Percentiles rank a stretch among this genome's conserved stretches.
Evolutionary conservation across 2,113 vertebrate genomes (phyloP).

Genomic region (Alethe diademata): DNA sequence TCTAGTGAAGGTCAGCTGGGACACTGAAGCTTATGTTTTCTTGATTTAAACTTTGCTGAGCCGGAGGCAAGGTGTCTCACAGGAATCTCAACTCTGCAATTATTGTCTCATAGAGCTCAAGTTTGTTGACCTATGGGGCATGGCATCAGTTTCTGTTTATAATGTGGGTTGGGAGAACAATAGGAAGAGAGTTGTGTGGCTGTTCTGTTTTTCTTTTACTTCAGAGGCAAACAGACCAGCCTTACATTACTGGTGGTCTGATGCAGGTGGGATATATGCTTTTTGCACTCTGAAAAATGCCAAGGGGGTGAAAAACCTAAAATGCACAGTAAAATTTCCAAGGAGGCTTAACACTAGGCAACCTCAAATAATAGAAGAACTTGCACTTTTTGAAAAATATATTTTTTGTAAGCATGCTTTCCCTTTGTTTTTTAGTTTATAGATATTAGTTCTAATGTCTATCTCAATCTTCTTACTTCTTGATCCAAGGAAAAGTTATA

Average conservation of each 20-base stretch:
- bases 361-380: background rate
- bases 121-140: conserved; percentile 49
- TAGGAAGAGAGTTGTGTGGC: background rate
- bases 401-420: background rate
- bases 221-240: background rate
- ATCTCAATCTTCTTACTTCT: background rate
- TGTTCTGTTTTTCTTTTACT: background rate
- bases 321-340: background rate
- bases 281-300: background rate
- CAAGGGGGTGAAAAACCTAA: background rate
- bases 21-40: background rate
- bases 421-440: background rate
- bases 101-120: conserved; percentile 24
- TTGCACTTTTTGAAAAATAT: background rate
- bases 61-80: conserved; percentile 15
- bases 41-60: conserved; percentile 53
- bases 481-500: background rate
- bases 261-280: background rate
- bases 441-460: background rate
- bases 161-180: background rate
- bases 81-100: conserved; percentile 30
- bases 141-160: conserved; percentile 12
- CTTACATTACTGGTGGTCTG: background rate
- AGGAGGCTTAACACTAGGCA: background rate
- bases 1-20: background rate